Base-by-base conservation (phyloP, 2,888 invertebrate genomes). In the Linyphia triangularis region DNA sequence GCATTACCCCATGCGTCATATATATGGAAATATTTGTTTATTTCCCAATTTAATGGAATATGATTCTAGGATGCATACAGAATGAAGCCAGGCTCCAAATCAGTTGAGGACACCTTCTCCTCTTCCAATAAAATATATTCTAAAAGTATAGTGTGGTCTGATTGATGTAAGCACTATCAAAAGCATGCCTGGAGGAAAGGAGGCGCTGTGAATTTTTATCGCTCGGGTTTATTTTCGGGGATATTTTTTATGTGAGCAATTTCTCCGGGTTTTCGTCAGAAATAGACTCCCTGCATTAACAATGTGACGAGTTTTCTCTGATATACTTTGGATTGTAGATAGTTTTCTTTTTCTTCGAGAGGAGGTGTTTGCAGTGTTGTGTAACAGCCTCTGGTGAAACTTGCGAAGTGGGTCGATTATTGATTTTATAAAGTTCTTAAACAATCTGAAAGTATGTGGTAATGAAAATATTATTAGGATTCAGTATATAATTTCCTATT, bases 21-120 rank as follows among this genome's bases (percentile, higher is more conserved):
- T 70, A 70, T 81, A 81, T 70, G 81, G 59, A 59, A 70, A 81
- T 69, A 69, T 70, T 59, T 81, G 81, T 59, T 81, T 81, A 81
- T 81, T 81, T 81, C 70, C 81, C 69, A 81, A 70, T 81, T 81
- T 81, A 81, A 81, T 67, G 70, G 81, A 59, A 70, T 59, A 70
- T 81, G 67, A 79, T 79, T 79, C 57, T 33, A 33, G 33, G 5
- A 33, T 59, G 79, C 43, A 67, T 79, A 43, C 30, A 6, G 33
- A 57, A 79, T 51, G 79, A 69, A 79, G 78, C 65, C 22, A 61
- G 75, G 26, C 43, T 19, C 65, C 5, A 51, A 65, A 67, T 40
- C 19, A 40, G 43, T 65, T 65, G 78, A 61, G 40, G 63, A 63
- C 61, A 28, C 30, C 61, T 13, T 24, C 59, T 16, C 16, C 72